phyloP scores from a whole-genome alignment of 1,140 invertebrate genomes.

The Drosophila takahashii region DNA sequence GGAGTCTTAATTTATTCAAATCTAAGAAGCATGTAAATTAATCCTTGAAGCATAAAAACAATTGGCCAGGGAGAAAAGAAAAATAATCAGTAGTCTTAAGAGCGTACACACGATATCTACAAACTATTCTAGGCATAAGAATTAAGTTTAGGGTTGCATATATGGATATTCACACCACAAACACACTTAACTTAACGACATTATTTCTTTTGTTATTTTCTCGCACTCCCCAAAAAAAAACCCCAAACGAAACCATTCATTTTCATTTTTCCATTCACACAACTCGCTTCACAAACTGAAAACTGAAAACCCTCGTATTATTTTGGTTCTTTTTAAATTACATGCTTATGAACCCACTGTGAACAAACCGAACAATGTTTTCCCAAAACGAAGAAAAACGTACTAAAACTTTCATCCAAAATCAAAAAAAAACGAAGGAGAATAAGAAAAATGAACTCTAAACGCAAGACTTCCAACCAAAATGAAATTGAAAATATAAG shows the following conservation, averaged over 20 bases:
- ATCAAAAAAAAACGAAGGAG: slow-evolving; percentile 34
- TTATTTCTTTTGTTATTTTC: slow-evolving; percentile 21
- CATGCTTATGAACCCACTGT: slow-evolving; percentile 34
- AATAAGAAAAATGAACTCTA: slow-evolving; percentile 47
- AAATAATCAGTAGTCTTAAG: slow-evolving; percentile 58
- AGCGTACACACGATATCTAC: slow-evolving; percentile 49
- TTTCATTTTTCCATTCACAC: slow-evolving; percentile 6
- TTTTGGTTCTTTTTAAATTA: slow-evolving; percentile 17
- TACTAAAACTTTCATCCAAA: slow-evolving; percentile 33
- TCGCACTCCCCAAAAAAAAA: slow-evolving; percentile 26
- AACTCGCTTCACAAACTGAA: neutral
- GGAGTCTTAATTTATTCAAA: slow-evolving; percentile 18
- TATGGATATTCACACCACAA: slow-evolving; percentile 30
- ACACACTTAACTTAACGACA: slow-evolving; percentile 35
- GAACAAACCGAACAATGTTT: slow-evolving; percentile 34
- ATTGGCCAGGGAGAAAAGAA: slow-evolving; percentile 28
- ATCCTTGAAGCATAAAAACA: slow-evolving; percentile 20
- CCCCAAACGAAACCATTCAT: slow-evolving; percentile 21
- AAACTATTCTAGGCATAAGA: slow-evolving; percentile 51
- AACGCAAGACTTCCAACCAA: slow-evolving; percentile 67
- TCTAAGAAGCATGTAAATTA: slow-evolving; percentile 30
- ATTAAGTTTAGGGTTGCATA: slow-evolving; percentile 46
- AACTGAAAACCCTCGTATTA: slow-evolving; percentile 17
- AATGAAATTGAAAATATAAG: slow-evolving; percentile 54
- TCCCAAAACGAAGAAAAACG: slow-evolving; percentile 10